Evolutionary conservation across 2,797 vertebrate species (phyloP).

Genomic region (Danio aesculapii): DNA sequence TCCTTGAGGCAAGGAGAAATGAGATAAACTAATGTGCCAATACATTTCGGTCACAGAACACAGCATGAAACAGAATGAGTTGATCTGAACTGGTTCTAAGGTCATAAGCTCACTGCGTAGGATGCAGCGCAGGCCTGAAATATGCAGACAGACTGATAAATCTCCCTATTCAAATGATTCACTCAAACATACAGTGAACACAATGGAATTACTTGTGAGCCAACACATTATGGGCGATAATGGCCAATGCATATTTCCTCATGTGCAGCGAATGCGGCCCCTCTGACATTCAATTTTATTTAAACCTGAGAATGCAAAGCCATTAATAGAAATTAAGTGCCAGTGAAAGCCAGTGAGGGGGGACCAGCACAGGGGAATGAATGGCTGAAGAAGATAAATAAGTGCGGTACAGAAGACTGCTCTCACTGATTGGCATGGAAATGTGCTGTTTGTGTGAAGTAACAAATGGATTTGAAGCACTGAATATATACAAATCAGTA

Average conservation of each 20-base stretch:
- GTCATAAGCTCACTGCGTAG: not conserved
- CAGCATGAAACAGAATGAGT: not conserved
- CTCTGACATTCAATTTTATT: constrained; percentile 73
- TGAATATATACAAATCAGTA: constrained; percentile 70
- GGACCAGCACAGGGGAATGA: constrained; percentile 73
- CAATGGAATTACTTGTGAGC: constrained; percentile 71
- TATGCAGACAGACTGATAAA: constrained; percentile 60
- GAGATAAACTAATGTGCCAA: not conserved
- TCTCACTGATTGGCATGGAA: constrained; percentile 82
- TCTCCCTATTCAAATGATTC: constrained; percentile 62
- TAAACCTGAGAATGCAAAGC: constrained; percentile 76
- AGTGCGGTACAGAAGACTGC: constrained; percentile 81
- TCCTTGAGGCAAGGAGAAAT: not conserved
- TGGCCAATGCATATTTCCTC: constrained; percentile 80
- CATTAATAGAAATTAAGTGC: constrained; percentile 87
- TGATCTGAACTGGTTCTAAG: not conserved
- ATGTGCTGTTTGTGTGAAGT: constrained; percentile 80
- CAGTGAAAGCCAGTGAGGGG: constrained; percentile 77
- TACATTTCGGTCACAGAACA: not conserved
- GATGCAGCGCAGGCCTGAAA: constrained; percentile 60
- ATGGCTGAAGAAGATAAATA: constrained; percentile 85
- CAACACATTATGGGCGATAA: constrained; percentile 79
- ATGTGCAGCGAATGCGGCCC: constrained; percentile 66
- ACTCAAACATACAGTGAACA: constrained; percentile 70
- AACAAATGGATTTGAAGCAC: constrained; percentile 77